phyloP scores from a whole-genome alignment of 35 echinoderm and acorn worm species.

The Hemicentrotus pulcherrimus region DNA sequence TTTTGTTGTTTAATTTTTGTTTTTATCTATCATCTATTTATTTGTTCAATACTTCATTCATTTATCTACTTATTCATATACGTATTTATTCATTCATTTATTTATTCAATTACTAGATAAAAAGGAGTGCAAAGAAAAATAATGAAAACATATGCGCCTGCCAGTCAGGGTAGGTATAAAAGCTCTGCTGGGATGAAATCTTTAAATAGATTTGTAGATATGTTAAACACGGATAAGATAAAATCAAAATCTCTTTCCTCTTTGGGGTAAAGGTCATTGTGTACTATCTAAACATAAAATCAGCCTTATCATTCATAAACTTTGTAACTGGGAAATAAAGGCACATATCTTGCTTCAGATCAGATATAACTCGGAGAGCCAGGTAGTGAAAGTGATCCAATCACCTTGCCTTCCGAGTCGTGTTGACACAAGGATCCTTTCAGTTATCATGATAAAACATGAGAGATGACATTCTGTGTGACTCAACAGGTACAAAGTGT shows the following conservation, averaged over 20 bases:
- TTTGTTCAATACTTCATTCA: too few relatives aligned
- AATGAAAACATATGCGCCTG: neutral
- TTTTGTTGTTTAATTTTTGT: neutral
- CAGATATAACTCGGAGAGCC: neutral
- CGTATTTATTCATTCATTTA: too few relatives aligned
- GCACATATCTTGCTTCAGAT: neutral
- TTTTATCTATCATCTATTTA: too few relatives aligned
- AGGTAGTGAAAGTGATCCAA: neutral
- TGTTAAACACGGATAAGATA: neutral
- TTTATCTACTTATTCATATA: too few relatives aligned
- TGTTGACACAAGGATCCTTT: neutral
- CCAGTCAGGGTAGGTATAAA: neutral
- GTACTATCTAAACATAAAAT: neutral
- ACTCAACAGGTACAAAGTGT: too few relatives aligned
- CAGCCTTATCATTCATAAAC: slow-evolving; percentile 1
- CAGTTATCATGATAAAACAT: too few relatives aligned
- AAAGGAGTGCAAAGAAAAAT: too few relatives aligned
- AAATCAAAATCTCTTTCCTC: neutral
- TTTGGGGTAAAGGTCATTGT: neutral
- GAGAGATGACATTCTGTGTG: too few relatives aligned
- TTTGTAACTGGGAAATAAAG: neutral
- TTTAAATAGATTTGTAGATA: neutral
- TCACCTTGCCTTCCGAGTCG: neutral
- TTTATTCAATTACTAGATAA: too few relatives aligned
- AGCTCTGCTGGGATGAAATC: neutral